Evolutionary conservation across 64 coral and sea anemone genomes (phyloP).

Genomic region (Trachythela sp.): DNA sequence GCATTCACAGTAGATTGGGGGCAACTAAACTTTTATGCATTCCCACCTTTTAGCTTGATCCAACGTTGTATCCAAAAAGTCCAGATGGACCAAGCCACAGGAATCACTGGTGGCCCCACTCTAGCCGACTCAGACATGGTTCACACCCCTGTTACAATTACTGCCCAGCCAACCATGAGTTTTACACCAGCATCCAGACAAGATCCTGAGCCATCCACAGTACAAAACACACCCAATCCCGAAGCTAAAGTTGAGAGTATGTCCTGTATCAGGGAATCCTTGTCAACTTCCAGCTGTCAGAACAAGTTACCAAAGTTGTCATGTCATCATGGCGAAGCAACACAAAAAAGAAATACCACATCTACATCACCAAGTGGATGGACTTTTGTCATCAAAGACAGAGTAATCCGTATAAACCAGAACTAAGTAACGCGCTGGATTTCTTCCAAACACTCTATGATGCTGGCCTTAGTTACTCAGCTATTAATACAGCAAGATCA

Average conservation of each 20-base stretch:
- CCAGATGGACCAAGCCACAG: constrained; percentile 40
- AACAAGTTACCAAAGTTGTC: constrained; percentile 42
- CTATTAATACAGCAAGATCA: constrained; percentile 30
- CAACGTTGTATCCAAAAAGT: constrained; percentile 33
- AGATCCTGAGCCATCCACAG: constrained; percentile 35
- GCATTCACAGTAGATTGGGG: too few relatives aligned
- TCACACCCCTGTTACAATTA: constrained; percentile 20
- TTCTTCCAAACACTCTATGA: constrained; percentile 1
- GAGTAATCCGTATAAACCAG: constrained; percentile 25
- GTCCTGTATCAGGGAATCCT: constrained; percentile 54
- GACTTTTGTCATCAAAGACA: constrained; percentile 55
- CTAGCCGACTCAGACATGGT: constrained; percentile 57
- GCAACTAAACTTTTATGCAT: constrained; percentile 10
- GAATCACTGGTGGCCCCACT: constrained; percentile 45
- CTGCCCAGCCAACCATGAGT: constrained; percentile 47
- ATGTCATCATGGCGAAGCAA: constrained; percentile 46
- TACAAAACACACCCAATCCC: constrained; percentile 16
- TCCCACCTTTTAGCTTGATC: constrained; percentile 8
- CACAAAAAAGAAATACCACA: constrained; percentile 47
- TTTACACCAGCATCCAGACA: constrained; percentile 7
- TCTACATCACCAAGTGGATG: constrained; percentile 44
- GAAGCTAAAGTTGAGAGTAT: constrained; percentile 50
- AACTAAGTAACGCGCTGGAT: neutral
- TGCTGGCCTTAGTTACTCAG: constrained; percentile 31
- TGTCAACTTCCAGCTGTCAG: constrained; percentile 39